These are phyloP conservation scores for Tenthredo distinguenda DNA, from an alignment of 2,888 invertebrate species.

Conservation along the genomic window DNA sequence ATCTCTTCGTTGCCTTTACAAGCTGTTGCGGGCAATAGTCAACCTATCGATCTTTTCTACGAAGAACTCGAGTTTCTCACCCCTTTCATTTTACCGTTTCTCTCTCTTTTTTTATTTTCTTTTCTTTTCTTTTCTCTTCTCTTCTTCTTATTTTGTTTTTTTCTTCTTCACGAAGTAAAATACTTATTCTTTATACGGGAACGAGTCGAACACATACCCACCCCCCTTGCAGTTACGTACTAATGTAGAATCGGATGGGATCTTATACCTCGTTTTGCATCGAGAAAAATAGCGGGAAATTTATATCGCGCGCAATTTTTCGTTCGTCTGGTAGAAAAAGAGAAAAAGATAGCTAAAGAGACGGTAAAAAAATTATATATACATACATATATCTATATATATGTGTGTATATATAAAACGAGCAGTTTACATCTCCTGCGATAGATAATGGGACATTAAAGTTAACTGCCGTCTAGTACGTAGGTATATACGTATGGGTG, in stretches of 20 bases:
- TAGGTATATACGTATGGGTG: background rate
- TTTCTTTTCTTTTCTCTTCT: background rate
- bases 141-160: background rate
- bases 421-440: slow-evolving; percentile 16
- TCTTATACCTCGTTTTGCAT: background rate
- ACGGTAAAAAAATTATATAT: background rate
- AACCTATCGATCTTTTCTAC: slow-evolving; percentile 41
- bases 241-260: background rate
- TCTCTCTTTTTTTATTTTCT: background rate
- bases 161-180: background rate
- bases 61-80: slow-evolving; percentile 24
- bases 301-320: background rate
- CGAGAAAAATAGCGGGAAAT: background rate
- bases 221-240: background rate
- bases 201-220: background rate
- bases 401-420: background rate
- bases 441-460: slow-evolving; percentile 37
- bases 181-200: background rate
- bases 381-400: background rate
- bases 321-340: background rate
- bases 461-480: slow-evolving; percentile 13
- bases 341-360: background rate
- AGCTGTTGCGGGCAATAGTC: slow-evolving; percentile 49
- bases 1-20: slow-evolving; percentile 45
- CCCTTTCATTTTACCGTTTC: background rate